Base-by-base conservation (phyloP, 2,797 vertebrate genomes). In the Neopelma chrysocephalum region DNA sequence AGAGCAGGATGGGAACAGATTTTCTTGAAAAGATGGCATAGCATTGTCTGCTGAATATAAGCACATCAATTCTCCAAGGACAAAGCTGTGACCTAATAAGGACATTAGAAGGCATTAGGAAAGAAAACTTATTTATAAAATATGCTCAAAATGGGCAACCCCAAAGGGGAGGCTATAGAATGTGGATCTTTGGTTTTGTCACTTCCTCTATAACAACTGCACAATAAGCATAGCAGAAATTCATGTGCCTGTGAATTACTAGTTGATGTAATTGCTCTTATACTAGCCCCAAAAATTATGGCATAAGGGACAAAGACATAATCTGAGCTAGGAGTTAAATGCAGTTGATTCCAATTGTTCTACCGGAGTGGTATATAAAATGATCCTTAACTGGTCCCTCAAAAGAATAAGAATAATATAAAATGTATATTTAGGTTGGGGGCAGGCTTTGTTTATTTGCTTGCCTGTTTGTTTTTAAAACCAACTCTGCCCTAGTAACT, bases 211-310 rank as follows among this genome's bases (percentile, higher is more conserved):
- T 45, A 73, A 31, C 1, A 3, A 43, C 57, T 19, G 40, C 36
- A 70, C 14, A 58, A 10, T 15, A 72, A 68, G 7, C 12, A 12
- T 6, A 19, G 16, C 22, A 92, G 17, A 83, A 88, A 43, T 80
- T 1, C 0, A 0, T 12, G 4, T 2, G 0, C 18, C 32, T 45
- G 10, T 68, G n/a, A 85, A 66, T 51, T 70, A 66, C 15, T 45
- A n/a, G 34, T 15, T 83, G 3, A 65, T 18, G 4, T 26, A 65
- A 36, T 8, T 80, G 8, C 7, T 90, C 3, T 53, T 43, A 26
- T 25, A 27, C 4, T 64, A 27, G 9, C 53, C 38, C 34, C 4
- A 5, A 70, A 56, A 83, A n/a, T 26, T 29, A n/a, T 9, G 4
- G 11, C 6, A 29, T 27, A 58, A 85, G 40, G 15, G 9, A 48